These are phyloP conservation scores for Ardeotis arabs DNA, from an alignment of 2,113 vertebrate species.

Conservation along the genomic window DNA sequence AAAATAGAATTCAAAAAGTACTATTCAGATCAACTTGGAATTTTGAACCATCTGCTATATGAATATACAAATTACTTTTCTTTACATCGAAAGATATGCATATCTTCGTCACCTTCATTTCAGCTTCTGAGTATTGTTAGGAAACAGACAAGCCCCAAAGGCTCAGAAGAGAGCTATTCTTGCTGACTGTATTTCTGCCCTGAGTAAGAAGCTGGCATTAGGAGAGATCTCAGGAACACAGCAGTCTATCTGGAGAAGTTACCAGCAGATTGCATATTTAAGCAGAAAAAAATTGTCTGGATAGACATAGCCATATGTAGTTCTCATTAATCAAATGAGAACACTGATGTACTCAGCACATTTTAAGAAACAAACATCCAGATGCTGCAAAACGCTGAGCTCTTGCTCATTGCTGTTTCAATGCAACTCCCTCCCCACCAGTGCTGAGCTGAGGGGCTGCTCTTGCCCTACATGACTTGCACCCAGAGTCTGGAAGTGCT, in stretches of 20 bases:
- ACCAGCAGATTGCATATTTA: not conserved
- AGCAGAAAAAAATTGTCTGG: not conserved
- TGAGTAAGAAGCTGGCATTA: not conserved
- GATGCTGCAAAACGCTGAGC: not conserved
- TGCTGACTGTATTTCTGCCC: not conserved
- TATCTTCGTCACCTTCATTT: not conserved
- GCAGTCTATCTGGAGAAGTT: not conserved
- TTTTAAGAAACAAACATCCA: not conserved
- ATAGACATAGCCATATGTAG: not conserved
- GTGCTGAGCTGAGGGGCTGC: not conserved
- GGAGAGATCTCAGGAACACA: not conserved
- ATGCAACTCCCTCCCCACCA: not conserved
- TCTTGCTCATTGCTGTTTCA: not conserved
- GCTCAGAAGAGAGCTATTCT: not conserved
- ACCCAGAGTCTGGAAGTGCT: not conserved
- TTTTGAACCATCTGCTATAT: not conserved
- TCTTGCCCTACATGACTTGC: not conserved
- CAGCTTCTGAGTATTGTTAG: not conserved
- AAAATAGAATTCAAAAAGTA: not conserved
- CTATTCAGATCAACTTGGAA: not conserved
- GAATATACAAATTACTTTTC: not conserved
- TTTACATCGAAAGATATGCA: not conserved
- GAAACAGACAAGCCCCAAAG: not conserved
- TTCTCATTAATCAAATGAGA: not conserved
- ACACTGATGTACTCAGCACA: not conserved